These are phyloP conservation scores for Mactra quadrangularis DNA, from an alignment of 1,140 invertebrate genomes.

Conservation along the genomic window DNA sequence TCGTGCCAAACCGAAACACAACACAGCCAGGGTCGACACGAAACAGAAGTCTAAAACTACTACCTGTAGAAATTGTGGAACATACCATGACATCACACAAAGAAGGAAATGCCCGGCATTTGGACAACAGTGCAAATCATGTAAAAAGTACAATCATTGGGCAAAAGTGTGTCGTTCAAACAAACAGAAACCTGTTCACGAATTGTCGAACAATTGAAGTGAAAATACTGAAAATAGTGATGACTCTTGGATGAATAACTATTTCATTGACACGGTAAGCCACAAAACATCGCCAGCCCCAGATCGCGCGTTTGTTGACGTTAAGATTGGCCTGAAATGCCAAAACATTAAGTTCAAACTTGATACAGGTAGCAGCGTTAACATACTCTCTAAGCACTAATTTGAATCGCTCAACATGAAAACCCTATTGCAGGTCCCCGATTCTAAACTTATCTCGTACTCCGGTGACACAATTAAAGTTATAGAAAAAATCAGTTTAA, in stretches of 20 bases:
- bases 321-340: not conserved
- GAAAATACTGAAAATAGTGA: conserved; percentile 13
- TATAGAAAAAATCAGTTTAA: conserved; percentile 21
- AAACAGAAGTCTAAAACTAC: not conserved
- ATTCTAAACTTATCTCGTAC: conserved; percentile 13
- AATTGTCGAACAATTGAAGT: not conserved
- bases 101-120: conserved; percentile 38
- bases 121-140: conserved; percentile 53
- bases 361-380: conserved; percentile 58
- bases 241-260: not conserved
- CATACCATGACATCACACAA: conserved; percentile 19
- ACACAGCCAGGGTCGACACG: not conserved
- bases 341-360: conserved; percentile 43
- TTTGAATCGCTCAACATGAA: not conserved
- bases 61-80: not conserved
- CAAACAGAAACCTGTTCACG: not conserved
- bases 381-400: conserved; percentile 23
- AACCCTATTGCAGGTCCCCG: not conserved
- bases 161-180: conserved; percentile 36
- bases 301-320: conserved; percentile 31
- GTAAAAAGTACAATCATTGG: conserved; percentile 57
- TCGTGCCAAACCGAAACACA: not conserved
- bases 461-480: conserved; percentile 19
- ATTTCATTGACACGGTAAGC: too few species aligned
- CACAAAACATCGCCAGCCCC: not conserved